These are phyloP conservation scores for Physella acuta DNA, from an alignment of 1,140 invertebrate genomes.

Conservation along the genomic window DNA sequence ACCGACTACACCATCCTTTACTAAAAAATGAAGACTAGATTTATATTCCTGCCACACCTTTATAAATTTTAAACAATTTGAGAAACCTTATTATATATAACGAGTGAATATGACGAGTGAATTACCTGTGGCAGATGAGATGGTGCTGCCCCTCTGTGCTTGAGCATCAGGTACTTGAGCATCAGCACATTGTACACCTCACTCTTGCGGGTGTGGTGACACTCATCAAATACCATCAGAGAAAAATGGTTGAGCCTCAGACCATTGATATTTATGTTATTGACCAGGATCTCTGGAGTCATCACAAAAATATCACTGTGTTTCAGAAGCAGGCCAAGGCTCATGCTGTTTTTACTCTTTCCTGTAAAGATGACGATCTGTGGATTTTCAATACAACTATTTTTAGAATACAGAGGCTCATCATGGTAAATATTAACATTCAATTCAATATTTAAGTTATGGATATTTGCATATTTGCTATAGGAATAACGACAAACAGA, in stretches of 20 bases:
- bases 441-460: not conserved
- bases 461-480: too few species aligned
- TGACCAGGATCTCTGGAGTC: conserved; percentile 45
- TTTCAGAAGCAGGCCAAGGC: conserved; percentile 34
- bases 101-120: not conserved
- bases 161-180: conserved; percentile 37
- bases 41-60: not conserved
- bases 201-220: conserved; percentile 53
- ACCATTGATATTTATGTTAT: conserved; percentile 34
- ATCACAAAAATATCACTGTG: conserved; percentile 40
- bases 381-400: not conserved
- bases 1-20: too few species aligned
- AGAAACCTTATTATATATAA: not conserved
- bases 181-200: conserved; percentile 53
- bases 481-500: too few species aligned
- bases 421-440: not conserved
- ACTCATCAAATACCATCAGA: conserved; percentile 55
- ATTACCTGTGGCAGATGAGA: not conserved
- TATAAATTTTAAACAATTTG: not conserved
- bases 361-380: conserved; percentile 23
- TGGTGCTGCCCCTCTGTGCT: not conserved
- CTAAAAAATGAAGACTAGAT: too few species aligned
- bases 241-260: conserved; percentile 33
- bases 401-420: not conserved
- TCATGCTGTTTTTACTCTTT: conserved; percentile 39